Percentiles rank a stretch among this genome's conserved stretches.
Evolutionary conservation across 2,888 invertebrate species (phyloP).

Genomic region (Luperina nickerlii): DNA sequence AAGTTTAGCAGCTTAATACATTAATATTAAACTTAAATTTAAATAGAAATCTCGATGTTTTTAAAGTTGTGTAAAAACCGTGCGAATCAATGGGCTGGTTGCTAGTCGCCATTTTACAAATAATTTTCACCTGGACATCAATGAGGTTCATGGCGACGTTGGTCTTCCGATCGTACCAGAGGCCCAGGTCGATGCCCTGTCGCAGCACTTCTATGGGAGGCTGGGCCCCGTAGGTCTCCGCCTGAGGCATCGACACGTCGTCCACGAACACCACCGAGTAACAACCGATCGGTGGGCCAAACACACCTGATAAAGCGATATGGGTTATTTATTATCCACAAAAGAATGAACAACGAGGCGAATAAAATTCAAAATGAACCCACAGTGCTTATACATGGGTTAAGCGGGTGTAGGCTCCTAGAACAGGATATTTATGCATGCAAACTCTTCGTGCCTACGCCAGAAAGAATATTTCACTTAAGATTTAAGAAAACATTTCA

Average conservation of each 20-base stretch:
- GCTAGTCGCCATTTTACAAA: not conserved
- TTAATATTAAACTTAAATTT: not conserved
- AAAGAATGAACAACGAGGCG: not conserved
- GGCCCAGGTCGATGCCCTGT: constrained; percentile 96
- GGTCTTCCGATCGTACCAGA: constrained; percentile 97
- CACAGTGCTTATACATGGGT: too few species aligned
- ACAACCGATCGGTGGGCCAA: constrained; percentile 97
- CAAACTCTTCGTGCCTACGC: not conserved
- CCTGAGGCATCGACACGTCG: constrained; percentile 98
- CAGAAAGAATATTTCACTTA: not conserved
- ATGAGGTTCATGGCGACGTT: constrained; percentile 94
- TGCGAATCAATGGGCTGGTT: not conserved
- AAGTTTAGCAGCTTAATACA: too few species aligned
- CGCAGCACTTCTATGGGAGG: constrained; percentile 98
- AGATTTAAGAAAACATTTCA: not conserved
- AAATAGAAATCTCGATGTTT: not conserved
- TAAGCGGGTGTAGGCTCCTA: too few species aligned
- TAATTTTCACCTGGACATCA: constrained; percentile 93
- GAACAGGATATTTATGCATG: not conserved
- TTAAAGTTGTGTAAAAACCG: not conserved
- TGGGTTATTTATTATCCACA: not conserved
- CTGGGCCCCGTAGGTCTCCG: constrained; percentile 97
- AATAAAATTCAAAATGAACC: not conserved
- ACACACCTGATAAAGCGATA: constrained; percentile 91
- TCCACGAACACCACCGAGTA: constrained; percentile 97